Conservation (phyloP, 1,140 invertebrate species). For the Hypsibius dujardini region DNA sequence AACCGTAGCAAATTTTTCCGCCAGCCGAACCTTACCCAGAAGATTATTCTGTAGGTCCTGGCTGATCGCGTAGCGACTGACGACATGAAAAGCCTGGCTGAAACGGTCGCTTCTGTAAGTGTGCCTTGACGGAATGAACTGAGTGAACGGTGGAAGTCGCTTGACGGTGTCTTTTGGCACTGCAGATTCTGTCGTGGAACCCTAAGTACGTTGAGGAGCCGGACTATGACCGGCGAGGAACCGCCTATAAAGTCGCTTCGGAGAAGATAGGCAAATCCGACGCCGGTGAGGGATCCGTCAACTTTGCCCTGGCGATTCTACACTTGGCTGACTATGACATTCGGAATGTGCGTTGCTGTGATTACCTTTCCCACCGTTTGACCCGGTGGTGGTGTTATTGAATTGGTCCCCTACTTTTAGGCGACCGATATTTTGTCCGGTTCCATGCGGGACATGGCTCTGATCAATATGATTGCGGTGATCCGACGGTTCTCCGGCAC, state of each 20-base stretch:
- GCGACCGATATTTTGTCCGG: neutral
- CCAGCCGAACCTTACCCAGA: too few species aligned
- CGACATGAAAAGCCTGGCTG: too few species aligned
- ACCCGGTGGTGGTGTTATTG: neutral
- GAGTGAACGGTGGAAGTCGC: too few species aligned
- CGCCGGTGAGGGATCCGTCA: constrained; percentile 38
- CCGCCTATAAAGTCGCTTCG: constrained; percentile 36
- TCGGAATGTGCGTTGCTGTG: constrained; percentile 35
- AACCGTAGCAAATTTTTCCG: too few species aligned
- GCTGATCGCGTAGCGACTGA: too few species aligned
- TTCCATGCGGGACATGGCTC: too few species aligned
- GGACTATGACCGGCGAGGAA: constrained; percentile 60
- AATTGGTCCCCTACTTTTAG: neutral
- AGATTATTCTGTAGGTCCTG: too few species aligned
- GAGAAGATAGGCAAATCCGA: constrained; percentile 34
- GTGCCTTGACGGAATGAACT: too few species aligned
- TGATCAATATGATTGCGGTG: neutral
- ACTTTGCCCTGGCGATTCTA: constrained; percentile 51
- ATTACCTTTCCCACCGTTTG: neutral
- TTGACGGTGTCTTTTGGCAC: too few species aligned
- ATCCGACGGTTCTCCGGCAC: neutral
- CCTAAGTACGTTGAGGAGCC: constrained; percentile 69
- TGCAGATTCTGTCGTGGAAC: constrained; percentile 55
- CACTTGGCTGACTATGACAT: constrained; percentile 65
- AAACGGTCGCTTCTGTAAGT: too few species aligned